Evolutionary conservation across 2,797 vertebrate genomes (phyloP).

Genomic region (Gymnopithys bicolor): DNA sequence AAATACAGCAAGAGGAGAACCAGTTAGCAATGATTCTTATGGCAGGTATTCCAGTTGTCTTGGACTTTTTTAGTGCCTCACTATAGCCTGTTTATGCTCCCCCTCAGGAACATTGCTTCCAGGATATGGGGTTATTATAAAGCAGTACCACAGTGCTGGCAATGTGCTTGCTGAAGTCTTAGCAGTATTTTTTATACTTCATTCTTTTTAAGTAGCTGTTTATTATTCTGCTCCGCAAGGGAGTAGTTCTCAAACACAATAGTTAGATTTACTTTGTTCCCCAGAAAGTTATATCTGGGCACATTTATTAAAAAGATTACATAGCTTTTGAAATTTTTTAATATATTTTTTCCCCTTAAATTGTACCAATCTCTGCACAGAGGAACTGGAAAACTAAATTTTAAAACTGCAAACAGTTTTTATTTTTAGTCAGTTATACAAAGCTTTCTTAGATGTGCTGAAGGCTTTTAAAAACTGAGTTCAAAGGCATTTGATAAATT

Average conservation of each 20-base stretch:
- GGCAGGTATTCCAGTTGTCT: not conserved
- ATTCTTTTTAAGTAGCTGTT: not conserved
- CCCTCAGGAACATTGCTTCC: not conserved
- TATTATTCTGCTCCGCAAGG: not conserved
- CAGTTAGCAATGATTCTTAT: not conserved
- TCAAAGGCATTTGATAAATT: conserved; percentile 3
- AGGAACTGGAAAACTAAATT: not conserved
- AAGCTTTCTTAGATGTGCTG: not conserved
- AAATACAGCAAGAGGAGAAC: not conserved
- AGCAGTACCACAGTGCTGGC: not conserved
- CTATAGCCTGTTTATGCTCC: not conserved
- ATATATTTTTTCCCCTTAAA: not conserved
- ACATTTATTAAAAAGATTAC: not conserved
- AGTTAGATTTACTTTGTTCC: not conserved
- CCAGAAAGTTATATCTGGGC: not conserved
- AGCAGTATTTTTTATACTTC: not conserved
- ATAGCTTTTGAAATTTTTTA: not conserved
- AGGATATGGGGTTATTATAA: not conserved
- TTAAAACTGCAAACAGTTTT: not conserved
- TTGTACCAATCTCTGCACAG: not conserved
- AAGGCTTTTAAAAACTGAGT: not conserved
- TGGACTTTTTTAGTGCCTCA: not conserved
- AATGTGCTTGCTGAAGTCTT: not conserved
- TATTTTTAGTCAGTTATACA: not conserved
- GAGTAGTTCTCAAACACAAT: not conserved